phyloP scores from a whole-genome alignment of 92 coral and sea anemone species.

The Zoanthus gigantus region DNA sequence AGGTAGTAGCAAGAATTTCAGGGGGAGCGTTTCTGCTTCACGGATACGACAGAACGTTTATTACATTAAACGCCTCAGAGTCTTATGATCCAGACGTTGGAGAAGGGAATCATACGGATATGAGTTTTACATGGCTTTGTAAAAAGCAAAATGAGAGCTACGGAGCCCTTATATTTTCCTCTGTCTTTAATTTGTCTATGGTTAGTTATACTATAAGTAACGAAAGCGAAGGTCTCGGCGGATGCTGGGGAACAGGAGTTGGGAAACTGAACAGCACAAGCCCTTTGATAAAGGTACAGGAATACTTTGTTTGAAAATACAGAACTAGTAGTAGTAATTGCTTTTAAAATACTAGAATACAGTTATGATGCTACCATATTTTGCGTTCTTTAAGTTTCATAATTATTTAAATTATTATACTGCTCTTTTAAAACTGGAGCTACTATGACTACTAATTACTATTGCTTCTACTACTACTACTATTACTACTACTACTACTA shows the following conservation, averaged over 20 bases:
- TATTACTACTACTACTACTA: no score
- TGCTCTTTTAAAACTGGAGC: no score
- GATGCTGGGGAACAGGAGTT: constrained; percentile 36
- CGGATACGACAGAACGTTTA: constrained; percentile 29
- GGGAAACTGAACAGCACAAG: constrained; percentile 26
- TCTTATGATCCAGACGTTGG: constrained; percentile 67
- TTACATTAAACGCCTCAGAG: constrained; percentile 56
- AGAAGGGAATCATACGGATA: constrained; percentile 29
- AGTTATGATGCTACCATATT: no score
- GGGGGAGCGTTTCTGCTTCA: constrained; percentile 43
- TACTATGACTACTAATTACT: no score
- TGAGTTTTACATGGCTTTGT: constrained; percentile 64
- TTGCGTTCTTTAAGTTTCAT: no score
- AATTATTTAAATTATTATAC: no score
- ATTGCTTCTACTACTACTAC: no score
- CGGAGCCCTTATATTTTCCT: constrained; percentile 6
- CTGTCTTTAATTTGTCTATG: neutral
- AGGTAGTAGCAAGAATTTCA: constrained; percentile 46
- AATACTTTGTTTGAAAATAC: no score
- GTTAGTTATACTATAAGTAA: neutral
- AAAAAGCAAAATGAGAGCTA: constrained; percentile 47
- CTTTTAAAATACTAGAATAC: no score
- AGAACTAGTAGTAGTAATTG: no score
- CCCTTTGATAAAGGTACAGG: neutral
- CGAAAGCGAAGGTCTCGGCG: neutral